Base-by-base conservation (phyloP, 1,140 invertebrate species). In the Heliconius hermathena region DNA sequence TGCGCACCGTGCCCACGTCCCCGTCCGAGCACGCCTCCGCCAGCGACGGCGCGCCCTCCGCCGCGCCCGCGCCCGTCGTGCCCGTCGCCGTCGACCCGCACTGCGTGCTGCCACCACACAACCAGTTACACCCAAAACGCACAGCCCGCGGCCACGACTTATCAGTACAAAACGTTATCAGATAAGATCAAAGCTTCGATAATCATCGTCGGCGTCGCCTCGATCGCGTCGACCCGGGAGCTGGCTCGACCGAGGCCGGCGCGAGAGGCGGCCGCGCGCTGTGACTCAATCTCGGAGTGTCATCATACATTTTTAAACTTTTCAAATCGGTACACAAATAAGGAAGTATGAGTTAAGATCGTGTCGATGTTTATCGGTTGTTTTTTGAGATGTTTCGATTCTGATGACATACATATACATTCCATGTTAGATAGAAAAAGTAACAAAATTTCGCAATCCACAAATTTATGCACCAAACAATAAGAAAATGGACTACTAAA, bases 21-120 rank as follows among this genome's bases (percentile, higher is more conserved):
- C 98, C 98, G 95, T 99, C 98, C 76, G 97, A 98, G 91, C 98
- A 99, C 71, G 98, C 98, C 92, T 98, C 97, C 36, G 98, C 97
- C 76, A 98, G 94, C 38, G 97, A 97, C 78, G 96, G 94, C 74
- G 91, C 94, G 11, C 93, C 90, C 71, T 95, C 94, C 66, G 89
- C 90, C 60, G 89, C 90, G 18, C 90, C 90, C 72, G 86, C 81
- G 49, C 81, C 87, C 76, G 91, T 93, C 72, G 89, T 92, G 11
- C 90, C 91, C 79, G 91, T 92, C 76, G 89, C 93, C 71, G 89
- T 92, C 26, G 91, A 91, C 26, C 90, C 91, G 83, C 93, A 94
- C 87, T 92, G 93, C 79, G 87, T 88, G 41, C 90, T 87, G 70
- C 9, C 83, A 72, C 79, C 5, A 52, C 49, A 52, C 75, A 38